phyloP scores from a whole-genome alignment of 2,888 invertebrate genomes.

The Marronus borbonicus region DNA sequence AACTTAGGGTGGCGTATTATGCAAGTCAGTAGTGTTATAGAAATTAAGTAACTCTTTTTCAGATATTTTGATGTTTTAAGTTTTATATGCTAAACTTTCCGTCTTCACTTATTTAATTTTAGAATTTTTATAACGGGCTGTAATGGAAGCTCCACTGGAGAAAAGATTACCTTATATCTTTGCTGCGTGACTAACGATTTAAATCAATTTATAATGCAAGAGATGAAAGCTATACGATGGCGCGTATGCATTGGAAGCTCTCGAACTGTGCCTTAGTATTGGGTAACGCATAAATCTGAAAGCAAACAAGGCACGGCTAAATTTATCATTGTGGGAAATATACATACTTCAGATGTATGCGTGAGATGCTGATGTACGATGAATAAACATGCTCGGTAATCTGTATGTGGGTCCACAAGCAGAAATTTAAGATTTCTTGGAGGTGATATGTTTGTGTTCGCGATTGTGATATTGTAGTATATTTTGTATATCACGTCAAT shows the following conservation, averaged over 20 bases:
- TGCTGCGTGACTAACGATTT: slow-evolving; percentile 22
- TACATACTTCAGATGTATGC: background rate
- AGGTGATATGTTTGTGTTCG: background rate
- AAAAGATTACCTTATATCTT: background rate
- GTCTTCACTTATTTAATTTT: background rate
- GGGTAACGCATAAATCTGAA: slow-evolving; percentile 14
- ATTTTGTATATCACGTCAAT: too few species aligned
- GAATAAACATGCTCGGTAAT: slow-evolving; percentile 20
- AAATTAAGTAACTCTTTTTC: too few species aligned
- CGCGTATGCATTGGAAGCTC: slow-evolving; percentile 1
- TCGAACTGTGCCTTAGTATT: slow-evolving; percentile 4
- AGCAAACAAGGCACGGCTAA: slow-evolving; percentile 7
- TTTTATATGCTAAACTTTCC: too few species aligned
- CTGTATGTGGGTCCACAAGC: slow-evolving; percentile 2
- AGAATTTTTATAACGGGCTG: slow-evolving; percentile 1
- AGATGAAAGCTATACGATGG: background rate
- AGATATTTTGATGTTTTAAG: too few species aligned
- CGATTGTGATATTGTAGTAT: background rate
- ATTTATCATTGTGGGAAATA: slow-evolving; percentile 35
- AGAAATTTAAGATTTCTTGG: background rate
- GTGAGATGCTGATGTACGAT: background rate
- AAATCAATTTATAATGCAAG: slow-evolving; percentile 30
- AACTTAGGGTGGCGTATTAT: too few species aligned
- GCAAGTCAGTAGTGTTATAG: too few species aligned
- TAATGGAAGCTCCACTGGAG: background rate